Evolutionary conservation across 2,888 invertebrate genomes (phyloP).

Genomic region (Piscicola geometra): DNA sequence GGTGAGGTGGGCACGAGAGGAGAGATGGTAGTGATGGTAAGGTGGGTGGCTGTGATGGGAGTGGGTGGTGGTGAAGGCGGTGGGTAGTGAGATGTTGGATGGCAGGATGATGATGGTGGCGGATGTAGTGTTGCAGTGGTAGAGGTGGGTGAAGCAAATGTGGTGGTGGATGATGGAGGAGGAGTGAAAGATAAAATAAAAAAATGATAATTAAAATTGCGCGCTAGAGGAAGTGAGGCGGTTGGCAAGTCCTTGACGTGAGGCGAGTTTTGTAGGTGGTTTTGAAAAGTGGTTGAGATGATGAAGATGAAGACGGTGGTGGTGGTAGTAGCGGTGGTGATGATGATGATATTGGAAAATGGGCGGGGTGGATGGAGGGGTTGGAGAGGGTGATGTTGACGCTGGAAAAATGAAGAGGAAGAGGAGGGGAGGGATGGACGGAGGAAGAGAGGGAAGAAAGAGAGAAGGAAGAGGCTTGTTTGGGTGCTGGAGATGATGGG

Average conservation of each 20-base stretch:
- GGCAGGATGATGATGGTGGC: too few species aligned
- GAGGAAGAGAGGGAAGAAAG: neutral
- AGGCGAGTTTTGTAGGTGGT: neutral
- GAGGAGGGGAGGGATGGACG: neutral
- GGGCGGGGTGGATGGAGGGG: neutral
- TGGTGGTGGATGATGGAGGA: neutral
- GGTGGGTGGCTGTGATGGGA: too few species aligned
- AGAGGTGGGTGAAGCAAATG: too few species aligned
- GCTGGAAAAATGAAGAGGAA: neutral
- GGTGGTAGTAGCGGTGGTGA: neutral
- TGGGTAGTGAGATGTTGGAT: too few species aligned
- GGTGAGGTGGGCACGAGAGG: too few species aligned
- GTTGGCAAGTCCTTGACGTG: neutral
- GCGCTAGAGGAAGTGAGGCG: neutral
- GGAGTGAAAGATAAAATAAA: neutral
- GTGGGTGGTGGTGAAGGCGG: too few species aligned
- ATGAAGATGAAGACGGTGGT: neutral
- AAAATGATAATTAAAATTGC: neutral
- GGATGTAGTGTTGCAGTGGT: too few species aligned
- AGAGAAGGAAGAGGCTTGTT: neutral
- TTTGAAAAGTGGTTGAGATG: neutral
- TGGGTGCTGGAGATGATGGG: neutral
- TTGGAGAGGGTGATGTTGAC: slow-evolving; percentile 1
- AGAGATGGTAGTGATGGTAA: too few species aligned
- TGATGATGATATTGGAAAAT: neutral